Evolutionary conservation across 2,888 invertebrate species (phyloP), one percentile per base, ranked within the genome.

Genomic region (Julus scandinavius): DNA sequence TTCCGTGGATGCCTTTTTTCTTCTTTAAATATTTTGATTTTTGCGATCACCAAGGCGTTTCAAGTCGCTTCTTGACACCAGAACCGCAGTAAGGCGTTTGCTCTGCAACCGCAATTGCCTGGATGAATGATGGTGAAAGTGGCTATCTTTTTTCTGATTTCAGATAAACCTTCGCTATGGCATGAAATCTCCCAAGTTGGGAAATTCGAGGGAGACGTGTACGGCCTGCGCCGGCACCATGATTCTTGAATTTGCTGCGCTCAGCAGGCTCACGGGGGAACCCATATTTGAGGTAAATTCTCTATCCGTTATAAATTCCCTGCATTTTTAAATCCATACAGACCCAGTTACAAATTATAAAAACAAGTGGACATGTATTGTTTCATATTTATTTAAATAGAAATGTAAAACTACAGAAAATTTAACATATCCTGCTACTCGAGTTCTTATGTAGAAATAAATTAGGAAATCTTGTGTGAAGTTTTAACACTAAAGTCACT

Each of bases 201-300:
- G 95, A 90, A 94, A 95, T 90, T 95, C 96, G 0, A 94, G 96
- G 4, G 98, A 98, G 93, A 99, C 99, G 0, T 99, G 99, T 92
- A 99, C 99, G 0, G 99, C 99, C 0, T 99, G 99, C 93, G 99
- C 98, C 1, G 99, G 99, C 0, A 99, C 99, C 0, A 98, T 99
- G 95, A 96, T 99, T 87, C 93, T 99, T 54, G 99, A 99, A 93
- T 97, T 99, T 95, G 99, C 99, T 0, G 98, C 99, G 0, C 94
- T 99, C 9, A 98, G 98, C 1, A 94, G 99, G 2, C 94, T 99
- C 87, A 97, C 98, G 0, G 98, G 94, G 7, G 97, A 97, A 92
- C 95, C 96, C 0, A 93, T 98, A 86, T 99, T 97, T 93, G 99
- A 99, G 93, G 94, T 94, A 85, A 85, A n/a, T 15, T 72, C 29